These are phyloP conservation scores for Odontesthes bonariensis DNA, from an alignment of 2,113 vertebrate genomes.

Conservation along the genomic window DNA sequence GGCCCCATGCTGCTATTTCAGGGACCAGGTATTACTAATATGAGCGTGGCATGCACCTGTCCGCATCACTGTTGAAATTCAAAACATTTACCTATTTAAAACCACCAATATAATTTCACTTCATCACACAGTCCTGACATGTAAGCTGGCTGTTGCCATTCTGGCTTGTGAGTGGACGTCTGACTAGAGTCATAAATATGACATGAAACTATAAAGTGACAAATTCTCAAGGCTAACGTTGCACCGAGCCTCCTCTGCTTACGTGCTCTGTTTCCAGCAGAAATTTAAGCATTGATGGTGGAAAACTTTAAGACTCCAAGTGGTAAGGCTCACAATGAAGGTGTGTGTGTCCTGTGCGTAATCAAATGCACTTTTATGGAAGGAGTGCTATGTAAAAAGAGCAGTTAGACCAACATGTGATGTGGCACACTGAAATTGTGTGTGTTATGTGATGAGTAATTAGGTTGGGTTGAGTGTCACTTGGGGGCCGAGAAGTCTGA, in stretches of 20 bases:
- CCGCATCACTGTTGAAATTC: conserved; percentile 26
- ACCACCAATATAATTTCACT: not conserved
- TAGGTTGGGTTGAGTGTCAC: conserved; percentile 55
- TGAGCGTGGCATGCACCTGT: conserved; percentile 31
- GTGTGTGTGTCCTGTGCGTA: not conserved
- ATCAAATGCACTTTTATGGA: conserved; percentile 38
- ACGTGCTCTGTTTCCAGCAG: not conserved
- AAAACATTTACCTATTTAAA: not conserved
- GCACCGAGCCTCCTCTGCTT: not conserved
- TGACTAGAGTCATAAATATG: conserved; percentile 4
- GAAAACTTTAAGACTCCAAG: not conserved
- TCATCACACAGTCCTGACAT: not conserved
- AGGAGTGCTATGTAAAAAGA: conserved; percentile 16
- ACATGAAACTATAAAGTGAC: not conserved
- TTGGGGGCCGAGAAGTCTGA: conserved; percentile 70
- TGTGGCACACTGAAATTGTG: not conserved
- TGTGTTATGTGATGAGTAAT: conserved; percentile 53
- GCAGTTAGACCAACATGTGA: conserved; percentile 21
- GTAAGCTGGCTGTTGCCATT: not conserved
- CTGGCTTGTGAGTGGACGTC: not conserved
- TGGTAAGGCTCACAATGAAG: not conserved
- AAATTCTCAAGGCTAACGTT: not conserved
- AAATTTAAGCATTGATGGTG: not conserved
- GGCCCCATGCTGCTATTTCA: conserved; percentile 43
- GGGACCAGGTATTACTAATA: conserved; percentile 40